Evolutionary conservation across 1,140 invertebrate genomes (phyloP).

Genomic region (Medauroidea extradentata): DNA sequence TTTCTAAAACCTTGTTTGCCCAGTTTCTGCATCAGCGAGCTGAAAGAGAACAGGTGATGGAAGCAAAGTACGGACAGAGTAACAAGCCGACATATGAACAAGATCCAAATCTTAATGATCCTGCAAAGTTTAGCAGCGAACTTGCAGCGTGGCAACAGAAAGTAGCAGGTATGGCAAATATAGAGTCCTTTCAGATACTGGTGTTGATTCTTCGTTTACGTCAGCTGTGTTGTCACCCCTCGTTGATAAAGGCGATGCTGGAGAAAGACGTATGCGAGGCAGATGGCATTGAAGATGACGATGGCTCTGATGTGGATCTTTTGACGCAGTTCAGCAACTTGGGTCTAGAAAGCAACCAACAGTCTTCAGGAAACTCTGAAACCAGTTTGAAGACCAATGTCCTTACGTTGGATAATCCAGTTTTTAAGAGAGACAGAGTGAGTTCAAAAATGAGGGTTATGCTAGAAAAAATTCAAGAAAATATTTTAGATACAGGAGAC

Average conservation of each 20-base stretch:
- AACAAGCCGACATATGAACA: slow-evolving; percentile 22
- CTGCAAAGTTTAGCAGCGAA: slow-evolving; percentile 35
- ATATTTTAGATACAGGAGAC: slow-evolving; percentile 53
- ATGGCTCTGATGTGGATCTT: slow-evolving; percentile 49
- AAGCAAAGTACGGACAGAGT: background rate
- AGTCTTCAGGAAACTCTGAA: background rate
- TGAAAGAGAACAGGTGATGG: slow-evolving; percentile 51
- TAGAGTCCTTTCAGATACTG: slow-evolving; percentile 71
- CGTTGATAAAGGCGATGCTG: slow-evolving; percentile 56
- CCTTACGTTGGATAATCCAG: slow-evolving; percentile 51
- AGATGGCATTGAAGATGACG: slow-evolving; percentile 33
- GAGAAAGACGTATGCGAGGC: slow-evolving; percentile 38
- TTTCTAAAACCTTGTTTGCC: slow-evolving; percentile 65
- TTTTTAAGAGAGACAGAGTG: slow-evolving; percentile 53
- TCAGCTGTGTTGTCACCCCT: slow-evolving; percentile 86
- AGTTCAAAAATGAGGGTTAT: slow-evolving; percentile 52
- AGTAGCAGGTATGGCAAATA: slow-evolving; percentile 44
- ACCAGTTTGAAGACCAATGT: slow-evolving; percentile 2
- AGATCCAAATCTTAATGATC: no score
- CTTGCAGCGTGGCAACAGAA: slow-evolving; percentile 52
- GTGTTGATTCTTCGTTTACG: slow-evolving; percentile 76
- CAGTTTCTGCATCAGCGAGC: slow-evolving; percentile 69
- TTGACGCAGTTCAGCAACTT: slow-evolving; percentile 57
- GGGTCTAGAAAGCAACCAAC: slow-evolving; percentile 38
- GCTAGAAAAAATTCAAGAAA: slow-evolving; percentile 35